Base-by-base conservation (phyloP, 2,888 invertebrate species). In the Dicyrtoma fusca region DNA sequence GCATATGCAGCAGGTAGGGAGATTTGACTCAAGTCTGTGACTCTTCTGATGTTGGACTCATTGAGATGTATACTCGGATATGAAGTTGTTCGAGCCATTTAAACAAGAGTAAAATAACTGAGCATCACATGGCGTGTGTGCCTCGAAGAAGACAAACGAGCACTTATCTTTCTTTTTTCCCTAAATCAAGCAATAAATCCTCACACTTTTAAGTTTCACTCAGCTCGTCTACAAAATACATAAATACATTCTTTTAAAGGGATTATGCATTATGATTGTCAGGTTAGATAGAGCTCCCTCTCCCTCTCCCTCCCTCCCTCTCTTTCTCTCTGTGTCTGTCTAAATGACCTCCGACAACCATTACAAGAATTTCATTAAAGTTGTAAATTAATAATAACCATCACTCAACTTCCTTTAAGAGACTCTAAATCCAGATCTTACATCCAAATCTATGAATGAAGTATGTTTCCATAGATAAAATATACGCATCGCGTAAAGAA, bases 341-440 rank as follows among this genome's bases (percentile, higher is more conserved):
- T 49, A 49, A 64, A 68, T 68, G 68, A 68, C 68, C 68, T 68
- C 68, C 68, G 68, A 68, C 68, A 68, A 68, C 68, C 68, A 57
- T 68, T 68, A 68, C 55, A 34, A 55, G 19, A 19, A 34, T 68
- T 68, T 68, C 53, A 53, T 21, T 68, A 34, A 44, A 45, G 68
- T 42, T 68, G 45, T 68, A 68, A 68, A 68, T 55, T 68, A 44
- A 68, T 55, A 68, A 11, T 68, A 34, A 45, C 23, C 68, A 68
- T n/a, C 51, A 25, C 51, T 49, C 65, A 65, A 65, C 68, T 68
- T 68, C 68, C 68, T 68, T 68, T 23, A 55, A 68, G 55, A 57
- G 44, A 42, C 68, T 57, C 23, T 65, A 49, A 65, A 65, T 65
- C 51, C 25, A 6, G 5, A 61, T 44, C 63, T 63, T 21, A 11